Conservation (phyloP, 2,888 invertebrate genomes). For the Apamea crenata region DNA sequence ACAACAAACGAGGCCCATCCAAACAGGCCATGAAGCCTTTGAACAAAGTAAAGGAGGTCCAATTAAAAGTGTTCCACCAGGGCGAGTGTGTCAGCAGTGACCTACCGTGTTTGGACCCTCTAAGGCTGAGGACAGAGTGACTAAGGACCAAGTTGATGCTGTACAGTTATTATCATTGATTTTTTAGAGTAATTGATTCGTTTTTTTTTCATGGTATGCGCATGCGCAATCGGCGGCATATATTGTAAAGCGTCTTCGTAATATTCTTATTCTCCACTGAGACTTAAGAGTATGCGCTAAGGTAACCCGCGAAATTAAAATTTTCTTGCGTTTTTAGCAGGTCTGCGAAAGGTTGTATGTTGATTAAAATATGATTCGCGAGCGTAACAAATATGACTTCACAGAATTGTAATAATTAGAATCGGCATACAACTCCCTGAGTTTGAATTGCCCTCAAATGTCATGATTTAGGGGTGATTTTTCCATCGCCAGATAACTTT, state of each 20-base stretch:
- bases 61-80: conserved; percentile 84
- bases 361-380: too few species aligned
- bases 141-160: conserved; percentile 80
- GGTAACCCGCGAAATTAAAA: neutral
- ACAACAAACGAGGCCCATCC: conserved; percentile 51
- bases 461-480: too few species aligned
- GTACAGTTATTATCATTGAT: conserved; percentile 80
- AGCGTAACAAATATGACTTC: too few species aligned
- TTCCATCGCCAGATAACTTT: too few species aligned
- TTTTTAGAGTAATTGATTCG: neutral
- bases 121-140: conserved; percentile 86
- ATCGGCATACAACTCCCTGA: too few species aligned
- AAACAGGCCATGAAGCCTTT: conserved; percentile 65
- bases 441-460: too few species aligned
- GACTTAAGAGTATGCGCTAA: neutral
- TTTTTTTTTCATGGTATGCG: neutral
- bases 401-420: too few species aligned
- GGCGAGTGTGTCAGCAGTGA: conserved; percentile 80
- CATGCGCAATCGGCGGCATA: neutral
- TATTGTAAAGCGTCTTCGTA: neutral
- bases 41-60: conserved; percentile 83
- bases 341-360: too few species aligned
- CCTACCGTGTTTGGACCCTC: conserved; percentile 83
- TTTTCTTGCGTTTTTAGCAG: too few species aligned
- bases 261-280: too few species aligned